These are phyloP conservation scores for Cerceris rybyensis DNA, from an alignment of 2,888 invertebrate species.

Conservation along the genomic window DNA sequence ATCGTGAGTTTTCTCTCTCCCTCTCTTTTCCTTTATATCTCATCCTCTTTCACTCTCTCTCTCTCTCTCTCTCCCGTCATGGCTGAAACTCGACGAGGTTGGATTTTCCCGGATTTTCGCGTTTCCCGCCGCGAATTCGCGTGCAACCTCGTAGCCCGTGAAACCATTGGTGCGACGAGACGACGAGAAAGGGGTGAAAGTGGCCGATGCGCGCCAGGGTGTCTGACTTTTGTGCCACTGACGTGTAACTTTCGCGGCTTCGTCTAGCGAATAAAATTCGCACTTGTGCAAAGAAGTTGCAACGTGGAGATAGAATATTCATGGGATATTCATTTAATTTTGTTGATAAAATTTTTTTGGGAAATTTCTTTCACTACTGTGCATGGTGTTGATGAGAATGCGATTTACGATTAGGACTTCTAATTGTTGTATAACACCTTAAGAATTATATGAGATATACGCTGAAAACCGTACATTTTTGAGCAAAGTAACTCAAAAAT, in stretches of 20 bases:
- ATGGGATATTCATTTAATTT: too few relatives aligned
- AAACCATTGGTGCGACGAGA: conserved; percentile 7
- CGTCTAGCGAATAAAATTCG: not conserved
- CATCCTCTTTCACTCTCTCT: not conserved
- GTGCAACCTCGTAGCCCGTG: not conserved
- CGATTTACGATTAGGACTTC: too few relatives aligned
- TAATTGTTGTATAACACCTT: too few relatives aligned
- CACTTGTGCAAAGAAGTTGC: conserved; percentile 35
- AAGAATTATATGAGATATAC: too few relatives aligned
- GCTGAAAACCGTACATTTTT: too few relatives aligned
- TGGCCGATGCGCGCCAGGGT: conserved; percentile 35
- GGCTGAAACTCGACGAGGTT: not conserved
- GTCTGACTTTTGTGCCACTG: conserved; percentile 48
- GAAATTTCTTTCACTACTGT: conserved; percentile 6
- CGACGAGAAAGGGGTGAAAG: conserved; percentile 11
- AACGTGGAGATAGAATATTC: not conserved
- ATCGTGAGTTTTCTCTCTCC: not conserved
- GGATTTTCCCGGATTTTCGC: conserved; percentile 34
- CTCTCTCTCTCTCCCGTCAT: too few relatives aligned
- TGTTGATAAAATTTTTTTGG: not conserved
- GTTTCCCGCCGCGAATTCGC: not conserved
- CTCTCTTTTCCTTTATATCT: not conserved
- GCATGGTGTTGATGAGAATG: too few relatives aligned
- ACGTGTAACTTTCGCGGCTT: conserved; percentile 25
- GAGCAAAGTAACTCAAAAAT: too few relatives aligned